Base-by-base conservation (phyloP, 2,797 vertebrate genomes). In the Mus caroli region DNA sequence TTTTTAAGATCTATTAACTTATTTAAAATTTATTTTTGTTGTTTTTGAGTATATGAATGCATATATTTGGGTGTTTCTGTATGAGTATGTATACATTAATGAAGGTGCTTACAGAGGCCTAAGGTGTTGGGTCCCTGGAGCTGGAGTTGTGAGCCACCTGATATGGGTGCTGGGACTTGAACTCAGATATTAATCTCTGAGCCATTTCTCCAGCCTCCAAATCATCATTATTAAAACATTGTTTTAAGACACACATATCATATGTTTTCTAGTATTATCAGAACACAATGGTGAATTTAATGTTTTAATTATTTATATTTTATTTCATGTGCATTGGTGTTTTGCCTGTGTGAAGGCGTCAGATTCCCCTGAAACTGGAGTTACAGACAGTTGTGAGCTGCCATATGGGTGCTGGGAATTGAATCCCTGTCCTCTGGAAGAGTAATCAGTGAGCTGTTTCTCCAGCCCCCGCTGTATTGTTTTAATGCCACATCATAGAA, bases 251-350 rank as follows among this genome's bases (percentile, higher is more conserved):
- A 84, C 12, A 76, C 12, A 37, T 50, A 31, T 58, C 64, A 80
- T 52, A 31, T 46, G 24, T 86, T 97, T 78, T 76, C 86, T 83
- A 78, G 37, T 91, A 88, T 73, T 40, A 62, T 84, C 90, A 93
- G 58, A 95, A 73, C 31, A 89, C 28, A 79, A 58, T n/a, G 22
- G 91, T 4, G 22, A 34, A 60, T n/a, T 64, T 64, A 20, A 19
- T 37, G 22, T 71, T 73, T 73, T 73, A 20, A 71, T 73, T 37
- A 8, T 37, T 73, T 20, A 37, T 20, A 22, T 40, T 71, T 24
- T 43, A 75, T 37, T 71, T 71, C 34, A 75, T 40, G 37, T 24
- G 22, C 20, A 40, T 24, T 75, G 71, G 71, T 75, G 71, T 75
- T 43, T 71, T 71, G 69, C 7, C n/a, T 37, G 17, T 71, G n/a